Percentiles rank a stretch among this genome's conserved stretches.
Conservation (phyloP, 1,140 invertebrate genomes). For the Drosophila burlai region DNA sequence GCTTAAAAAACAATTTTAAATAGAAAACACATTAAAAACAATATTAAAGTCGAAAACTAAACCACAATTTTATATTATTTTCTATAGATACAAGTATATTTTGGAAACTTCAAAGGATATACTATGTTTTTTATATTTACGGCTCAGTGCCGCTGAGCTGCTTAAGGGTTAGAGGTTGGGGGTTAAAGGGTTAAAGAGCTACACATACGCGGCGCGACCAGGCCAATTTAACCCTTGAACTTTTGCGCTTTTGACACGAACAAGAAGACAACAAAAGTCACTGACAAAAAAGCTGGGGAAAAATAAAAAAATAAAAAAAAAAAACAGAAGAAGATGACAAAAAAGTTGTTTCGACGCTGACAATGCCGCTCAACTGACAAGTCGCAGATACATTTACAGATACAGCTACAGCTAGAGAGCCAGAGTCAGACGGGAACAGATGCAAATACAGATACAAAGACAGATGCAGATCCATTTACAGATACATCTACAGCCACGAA, state of each 20-base stretch:
- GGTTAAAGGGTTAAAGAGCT: conserved; percentile 1
- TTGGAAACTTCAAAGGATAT: too few species aligned
- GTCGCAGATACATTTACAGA: conserved; percentile 23
- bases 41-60: not conserved
- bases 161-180: not conserved
- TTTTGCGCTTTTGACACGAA: conserved; percentile 73
- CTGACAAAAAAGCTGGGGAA: conserved; percentile 19
- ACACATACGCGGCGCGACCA: conserved; percentile 2
- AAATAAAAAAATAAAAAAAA: not conserved
- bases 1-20: not conserved
- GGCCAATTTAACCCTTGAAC: conserved; percentile 75
- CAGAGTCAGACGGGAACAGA: too few species aligned
- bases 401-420: conserved; percentile 8
- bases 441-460: not conserved
- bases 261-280: conserved; percentile 45
- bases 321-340: not conserved
- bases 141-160: not conserved
- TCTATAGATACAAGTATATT: too few species aligned
- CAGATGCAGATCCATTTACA: conserved; percentile 11
- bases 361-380: conserved; percentile 71
- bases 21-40: not conserved
- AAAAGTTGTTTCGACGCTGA: conserved; percentile 74
- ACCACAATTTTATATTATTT: too few species aligned
- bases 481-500: conserved; percentile 23
- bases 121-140: not conserved